phyloP scores from a whole-genome alignment of 2,888 invertebrate genomes.

The Andrena minutula region DNA sequence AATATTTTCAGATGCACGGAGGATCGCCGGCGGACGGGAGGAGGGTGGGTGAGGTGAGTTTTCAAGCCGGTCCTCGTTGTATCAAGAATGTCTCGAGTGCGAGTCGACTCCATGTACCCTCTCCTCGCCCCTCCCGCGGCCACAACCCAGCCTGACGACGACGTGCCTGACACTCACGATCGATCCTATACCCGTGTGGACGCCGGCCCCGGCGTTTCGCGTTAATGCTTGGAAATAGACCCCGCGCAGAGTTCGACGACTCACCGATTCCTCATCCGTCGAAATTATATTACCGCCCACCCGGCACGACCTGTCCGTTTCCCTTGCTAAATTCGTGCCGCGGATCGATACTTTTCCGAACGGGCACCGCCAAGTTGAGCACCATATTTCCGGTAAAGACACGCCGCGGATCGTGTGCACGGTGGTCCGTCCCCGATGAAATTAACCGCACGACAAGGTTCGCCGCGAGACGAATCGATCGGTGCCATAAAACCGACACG shows the following conservation, averaged over 20 bases:
- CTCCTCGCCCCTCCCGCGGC: constrained; percentile 40
- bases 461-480: constrained; percentile 16
- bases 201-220: constrained; percentile 64
- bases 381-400: constrained; percentile 60
- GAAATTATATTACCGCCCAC: neutral
- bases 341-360: constrained; percentile 54
- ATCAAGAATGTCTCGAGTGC: constrained; percentile 72
- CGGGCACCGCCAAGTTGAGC: constrained; percentile 47
- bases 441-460: constrained; percentile 10
- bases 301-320: neutral
- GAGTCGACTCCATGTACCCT: constrained; percentile 59
- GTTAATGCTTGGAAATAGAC: neutral
- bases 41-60: constrained; percentile 41
- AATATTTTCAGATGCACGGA: constrained; percentile 49
- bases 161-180: constrained; percentile 79
- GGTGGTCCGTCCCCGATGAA: constrained; percentile 29
- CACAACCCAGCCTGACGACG: constrained; percentile 79
- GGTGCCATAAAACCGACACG: neutral
- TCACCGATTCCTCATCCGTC: neutral
- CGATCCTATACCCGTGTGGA: constrained; percentile 73
- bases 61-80: constrained; percentile 67
- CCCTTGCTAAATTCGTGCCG: neutral
- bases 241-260: neutral
- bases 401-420: constrained; percentile 26
- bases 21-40: constrained; percentile 30